A percentile compares a stretch with the other conserved stretches of the same genome.
Conservation (phyloP, 2,113 vertebrate genomes). For the Catharus fuscescens region DNA sequence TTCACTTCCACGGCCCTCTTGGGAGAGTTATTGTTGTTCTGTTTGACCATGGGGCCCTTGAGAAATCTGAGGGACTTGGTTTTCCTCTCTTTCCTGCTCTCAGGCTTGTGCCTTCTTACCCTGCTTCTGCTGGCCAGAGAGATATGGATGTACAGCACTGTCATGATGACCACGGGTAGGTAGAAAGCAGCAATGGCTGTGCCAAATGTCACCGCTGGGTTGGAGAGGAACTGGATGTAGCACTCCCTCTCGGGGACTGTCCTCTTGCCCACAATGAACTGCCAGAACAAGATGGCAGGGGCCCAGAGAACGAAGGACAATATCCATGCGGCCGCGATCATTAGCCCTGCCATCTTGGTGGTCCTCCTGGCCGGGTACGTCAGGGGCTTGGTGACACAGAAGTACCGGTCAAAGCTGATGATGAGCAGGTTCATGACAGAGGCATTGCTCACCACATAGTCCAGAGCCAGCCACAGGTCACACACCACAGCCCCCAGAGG, state of each 20-base stretch:
- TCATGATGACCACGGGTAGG: slow-evolving; percentile 97
- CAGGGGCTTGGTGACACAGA: slow-evolving; percentile 97
- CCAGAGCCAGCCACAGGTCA: slow-evolving; percentile 94
- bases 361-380: slow-evolving; percentile 92
- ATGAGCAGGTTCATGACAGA: slow-evolving; percentile 98
- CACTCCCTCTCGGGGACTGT: slow-evolving; percentile 89
- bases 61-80: slow-evolving; percentile 84
- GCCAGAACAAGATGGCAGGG: slow-evolving; percentile 98
- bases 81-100: slow-evolving; percentile 87
- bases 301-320: slow-evolving; percentile 98
- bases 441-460: slow-evolving; percentile 96
- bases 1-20: slow-evolving; percentile 76
- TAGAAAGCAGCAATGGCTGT: slow-evolving; percentile 98
- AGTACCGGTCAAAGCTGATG: slow-evolving; percentile 98
- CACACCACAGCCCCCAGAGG: slow-evolving; percentile 94
- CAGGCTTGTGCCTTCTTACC: slow-evolving; percentile 89
- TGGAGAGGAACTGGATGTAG: slow-evolving; percentile 97
- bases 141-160: slow-evolving; percentile 95
- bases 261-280: slow-evolving; percentile 95
- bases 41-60: slow-evolving; percentile 85
- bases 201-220: slow-evolving; percentile 93
- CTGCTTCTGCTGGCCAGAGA: slow-evolving; percentile 95
- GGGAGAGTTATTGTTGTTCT: slow-evolving; percentile 87
- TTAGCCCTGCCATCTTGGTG: slow-evolving; percentile 96
- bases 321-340: slow-evolving; percentile 96